Base-by-base conservation (phyloP, 1,140 invertebrate genomes). In the Polyergus mexicanus region DNA sequence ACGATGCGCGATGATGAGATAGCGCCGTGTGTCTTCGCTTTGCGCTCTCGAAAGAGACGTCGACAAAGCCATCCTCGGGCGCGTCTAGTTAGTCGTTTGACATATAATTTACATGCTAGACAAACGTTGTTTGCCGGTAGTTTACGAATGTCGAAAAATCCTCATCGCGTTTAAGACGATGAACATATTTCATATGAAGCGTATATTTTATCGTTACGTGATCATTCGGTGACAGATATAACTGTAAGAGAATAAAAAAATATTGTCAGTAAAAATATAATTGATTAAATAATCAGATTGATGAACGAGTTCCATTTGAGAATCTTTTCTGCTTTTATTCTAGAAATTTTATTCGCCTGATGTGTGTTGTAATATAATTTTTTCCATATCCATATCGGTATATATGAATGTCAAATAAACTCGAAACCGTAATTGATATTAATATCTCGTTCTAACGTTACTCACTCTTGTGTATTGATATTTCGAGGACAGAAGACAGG, bases 51-150 rank as follows among this genome's bases (percentile, higher is more conserved):
- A 72, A 65, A 62, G 38, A 54, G 54, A 81, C 38, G 47, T 19
- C 35, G 32, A 51, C 74, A 38, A 16, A 11, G 44, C 11, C 13
- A 13, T 47, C 44, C 44, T 65, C 69, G 66, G 62, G n/a, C 81
- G 60, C 22, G 87, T 44, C 62, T 78, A 71, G 75, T 89, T 86
- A 81, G 65, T 80, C 88, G 62, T 76, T 89, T 89, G 72, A 28
- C 84, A 54, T 54, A 86, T 63, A 84, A 41, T 74, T 74, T 84
- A 41, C 62, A n/a, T 13, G 63, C 22, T 35, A 77, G 10, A 44
- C 22, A 63, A 69, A 54, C 32, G n/a, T n/a, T 56, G 44, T 69
- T 69, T 35, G 51, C 7, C n/a, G 44, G 1, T 28, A 28, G 32
- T 51, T 32, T 28, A n/a, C 16, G 10, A 76, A 51, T 78, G 38